Evolutionary conservation across 35 echinoderm and acorn worm genomes (phyloP).

Genomic region (Heliocidaris erythrogramma): DNA sequence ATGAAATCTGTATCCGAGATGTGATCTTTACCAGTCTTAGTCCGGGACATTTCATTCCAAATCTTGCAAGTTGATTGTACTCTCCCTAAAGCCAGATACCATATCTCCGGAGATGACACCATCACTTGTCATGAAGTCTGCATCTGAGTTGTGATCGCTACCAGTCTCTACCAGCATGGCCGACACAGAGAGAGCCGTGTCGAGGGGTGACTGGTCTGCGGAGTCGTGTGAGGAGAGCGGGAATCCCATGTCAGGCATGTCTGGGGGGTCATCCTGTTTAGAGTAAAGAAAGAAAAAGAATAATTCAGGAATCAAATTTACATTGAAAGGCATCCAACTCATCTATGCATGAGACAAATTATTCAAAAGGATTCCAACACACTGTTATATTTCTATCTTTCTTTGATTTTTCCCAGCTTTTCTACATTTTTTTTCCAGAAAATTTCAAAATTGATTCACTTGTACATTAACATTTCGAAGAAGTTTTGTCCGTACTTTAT

Average conservation of each 20-base stretch:
- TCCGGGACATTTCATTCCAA: slow-evolving; percentile 41
- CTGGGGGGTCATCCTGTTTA: slow-evolving; percentile 83
- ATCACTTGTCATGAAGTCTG: slow-evolving; percentile 34
- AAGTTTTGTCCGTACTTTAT: no score
- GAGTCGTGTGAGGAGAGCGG: slow-evolving; percentile 59
- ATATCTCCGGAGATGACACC: slow-evolving; percentile 20
- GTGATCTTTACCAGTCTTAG: slow-evolving; percentile 9
- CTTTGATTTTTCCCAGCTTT: no score
- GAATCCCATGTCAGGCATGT: slow-evolving; percentile 74
- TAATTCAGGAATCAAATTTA: no score
- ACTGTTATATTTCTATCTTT: no score
- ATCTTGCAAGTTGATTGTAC: slow-evolving; percentile 87
- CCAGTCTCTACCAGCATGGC: slow-evolving; percentile 63
- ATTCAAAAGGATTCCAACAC: no score
- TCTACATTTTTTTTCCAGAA: no score
- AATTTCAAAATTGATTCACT: no score
- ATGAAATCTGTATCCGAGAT: not conserved
- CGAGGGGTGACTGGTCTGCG: slow-evolving; percentile 62
- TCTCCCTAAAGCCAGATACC: slow-evolving; percentile 65
- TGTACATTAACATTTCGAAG: no score
- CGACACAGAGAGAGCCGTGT: slow-evolving; percentile 69
- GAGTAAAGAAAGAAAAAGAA: not conserved
- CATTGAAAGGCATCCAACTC: no score
- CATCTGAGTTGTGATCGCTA: slow-evolving; percentile 35
- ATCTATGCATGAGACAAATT: no score